Base-by-base conservation (phyloP, 2,113 vertebrate species). In the Ascaphus truei region DNA sequence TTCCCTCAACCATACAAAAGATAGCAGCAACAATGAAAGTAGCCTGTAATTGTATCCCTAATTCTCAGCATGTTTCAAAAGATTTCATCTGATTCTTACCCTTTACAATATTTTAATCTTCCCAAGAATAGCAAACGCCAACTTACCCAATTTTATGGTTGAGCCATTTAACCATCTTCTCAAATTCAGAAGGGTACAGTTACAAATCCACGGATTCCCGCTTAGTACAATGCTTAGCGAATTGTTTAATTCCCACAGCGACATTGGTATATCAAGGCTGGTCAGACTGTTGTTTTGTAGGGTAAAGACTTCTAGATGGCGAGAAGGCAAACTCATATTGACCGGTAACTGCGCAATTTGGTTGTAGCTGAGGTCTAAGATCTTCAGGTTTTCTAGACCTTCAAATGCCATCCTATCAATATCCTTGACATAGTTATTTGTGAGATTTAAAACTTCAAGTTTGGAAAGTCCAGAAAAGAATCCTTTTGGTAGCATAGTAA, bases 141-240 rank as follows among this genome's bases (percentile, higher is more conserved):
- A 78, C 86, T 84, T 91, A 96, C 94, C 90, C 48, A 84, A 58
- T 33, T 26, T 77, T 27, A 90, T 73, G 18, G 72, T 81, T 33
- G 73, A 77, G 18, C 59, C 65, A 4, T 68, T 83, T 61, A 93
- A 20, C 83, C 85, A 81, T 36, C 16, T 71, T 18, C 86, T 76
- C 67, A 84, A 74, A 64, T 62, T 77, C n/a, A 86, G 33, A 37
- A 94, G 79, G 1, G 65, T 72, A 65, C 91, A 92, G 58, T 88
- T 90, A 41, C 94, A 96, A 27, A 79, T 90, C 95, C 90, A 96
- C 22, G 87, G 92, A 74, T 97, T 98, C 72, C 71, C 88, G 52
- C 76, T 64, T 73, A 96, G 81, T 78, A 59, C 47, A 7, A 92
- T 73, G 56, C 9, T 66, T 62, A 79, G 27, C n/a, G 52, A 2